Conservation (phyloP, 2,113 vertebrate genomes). For the Shinisaurus crocodilurus region DNA sequence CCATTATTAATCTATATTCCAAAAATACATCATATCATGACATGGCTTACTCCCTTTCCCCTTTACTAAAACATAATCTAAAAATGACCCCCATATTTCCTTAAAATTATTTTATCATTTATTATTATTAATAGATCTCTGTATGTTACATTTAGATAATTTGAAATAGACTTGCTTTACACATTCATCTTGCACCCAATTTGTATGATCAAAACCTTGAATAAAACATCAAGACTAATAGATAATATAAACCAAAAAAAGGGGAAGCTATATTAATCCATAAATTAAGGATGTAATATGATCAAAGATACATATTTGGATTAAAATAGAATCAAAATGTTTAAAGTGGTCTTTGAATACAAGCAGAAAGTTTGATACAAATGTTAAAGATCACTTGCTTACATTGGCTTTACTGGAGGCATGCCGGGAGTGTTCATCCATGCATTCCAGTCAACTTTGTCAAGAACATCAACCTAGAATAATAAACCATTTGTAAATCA, state of each 20-base stretch:
- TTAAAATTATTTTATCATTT: no score
- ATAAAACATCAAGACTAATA: not conserved
- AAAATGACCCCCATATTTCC: no score
- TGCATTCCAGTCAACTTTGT: constrained; percentile 92
- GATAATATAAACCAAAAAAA: not conserved
- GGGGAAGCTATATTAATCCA: not conserved
- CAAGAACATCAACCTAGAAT: constrained; percentile 88
- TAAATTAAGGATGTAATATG: not conserved
- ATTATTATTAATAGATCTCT: not conserved
- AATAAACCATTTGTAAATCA: not conserved
- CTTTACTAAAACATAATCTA: no score
- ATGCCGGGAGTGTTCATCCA: constrained; percentile 95
- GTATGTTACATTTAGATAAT: not conserved
- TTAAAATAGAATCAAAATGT: not conserved
- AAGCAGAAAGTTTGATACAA: not conserved
- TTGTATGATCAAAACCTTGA: not conserved
- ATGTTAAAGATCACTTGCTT: constrained; percentile 58
- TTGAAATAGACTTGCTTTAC: not conserved
- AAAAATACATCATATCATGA: no score
- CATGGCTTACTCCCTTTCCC: no score
- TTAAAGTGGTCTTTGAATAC: not conserved
- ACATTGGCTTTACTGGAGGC: constrained; percentile 90
- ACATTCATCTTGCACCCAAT: not conserved
- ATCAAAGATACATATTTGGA: not conserved
- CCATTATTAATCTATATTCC: no score